phyloP scores from a whole-genome alignment of 1,140 invertebrate species.

The Chionoecetes opilio region DNA sequence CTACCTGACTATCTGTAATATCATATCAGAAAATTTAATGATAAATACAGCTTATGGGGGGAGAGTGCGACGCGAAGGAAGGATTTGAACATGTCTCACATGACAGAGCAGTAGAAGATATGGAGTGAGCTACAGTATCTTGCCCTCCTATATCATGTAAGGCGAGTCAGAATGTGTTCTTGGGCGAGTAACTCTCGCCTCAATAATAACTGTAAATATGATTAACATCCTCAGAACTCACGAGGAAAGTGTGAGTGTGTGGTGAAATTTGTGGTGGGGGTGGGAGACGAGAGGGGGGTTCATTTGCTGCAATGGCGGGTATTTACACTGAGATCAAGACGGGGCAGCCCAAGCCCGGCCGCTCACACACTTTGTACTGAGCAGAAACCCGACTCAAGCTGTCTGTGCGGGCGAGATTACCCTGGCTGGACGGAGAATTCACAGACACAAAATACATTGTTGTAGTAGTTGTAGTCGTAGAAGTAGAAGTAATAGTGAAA shows the following conservation, averaged over 20 bases:
- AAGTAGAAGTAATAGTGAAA: constrained; percentile 35
- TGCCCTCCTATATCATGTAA: not conserved
- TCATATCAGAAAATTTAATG: constrained; percentile 69
- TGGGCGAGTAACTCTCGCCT: not conserved
- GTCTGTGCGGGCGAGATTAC: constrained; percentile 76
- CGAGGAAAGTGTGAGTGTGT: not conserved
- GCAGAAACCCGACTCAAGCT: constrained; percentile 74
- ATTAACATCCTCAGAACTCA: constrained; percentile 8
- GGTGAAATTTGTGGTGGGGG: not conserved
- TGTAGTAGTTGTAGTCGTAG: constrained; percentile 43
- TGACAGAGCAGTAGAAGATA: constrained; percentile 4
- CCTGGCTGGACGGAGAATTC: constrained; percentile 79
- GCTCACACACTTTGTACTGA: constrained; percentile 76
- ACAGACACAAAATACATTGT: constrained; percentile 75
- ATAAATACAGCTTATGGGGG: not conserved
- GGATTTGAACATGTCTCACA: not conserved
- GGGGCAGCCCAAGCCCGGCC: constrained; percentile 62
- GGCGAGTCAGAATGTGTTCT: not conserved
- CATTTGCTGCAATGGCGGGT: constrained; percentile 73
- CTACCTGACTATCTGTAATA: constrained; percentile 80
- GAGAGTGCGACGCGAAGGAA: not conserved
- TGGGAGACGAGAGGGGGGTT: not conserved
- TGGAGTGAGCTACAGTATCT: not conserved
- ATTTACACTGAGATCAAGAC: constrained; percentile 80
- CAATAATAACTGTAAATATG: not conserved